Evolutionary conservation across 2,113 vertebrate species (phyloP), one percentile per base, ranked within the genome.

Genomic region (Lophotis ruficrista): DNA sequence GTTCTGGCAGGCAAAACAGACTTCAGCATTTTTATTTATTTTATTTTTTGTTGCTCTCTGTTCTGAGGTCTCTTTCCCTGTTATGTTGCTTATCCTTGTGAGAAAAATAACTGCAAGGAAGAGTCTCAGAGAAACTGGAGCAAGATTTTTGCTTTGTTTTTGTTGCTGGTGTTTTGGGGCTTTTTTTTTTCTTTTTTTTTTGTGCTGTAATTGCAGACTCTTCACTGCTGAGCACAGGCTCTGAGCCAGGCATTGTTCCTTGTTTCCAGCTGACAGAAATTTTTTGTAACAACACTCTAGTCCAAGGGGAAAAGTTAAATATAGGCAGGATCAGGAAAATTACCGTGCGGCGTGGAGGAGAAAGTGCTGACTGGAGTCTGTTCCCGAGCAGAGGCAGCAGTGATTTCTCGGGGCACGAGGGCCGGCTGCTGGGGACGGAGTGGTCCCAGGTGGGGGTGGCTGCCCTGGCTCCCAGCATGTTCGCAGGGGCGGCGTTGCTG

Each of bases 271-370:
- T 93, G 87, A 95, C 72, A 92, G 76, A 95, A 89, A 54, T n/a
- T 87, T 53, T 71, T 91, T 70, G 8, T 41, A 85, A 87, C 87
- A 62, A 66, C 86, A 15, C 56, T 68, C 45, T 41, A 30, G 50
- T 97, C 86, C 61, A 84, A 96, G 60, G 89, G 66, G 70, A 93
- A 33, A 96, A 93, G 85, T 95, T 91, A 93, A 97, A 93, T 83
- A 85, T 45, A 97, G 87, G 75, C 54, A 83, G 76, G 57, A 77
- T 77, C 50, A 87, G 68, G 88, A 90, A 93, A 58, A 87, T 83
- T 53, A 70, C 72, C 10, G 2, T 9, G 91, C 68, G 82, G 72
- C 37, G 2, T 10, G 66, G 56, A 31, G 91, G 60, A 64, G 76
- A 58, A 95, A 83, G 61, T 73, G 91, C 85, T 96, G 96, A 93